Base-by-base conservation (phyloP, 2,888 invertebrate species). In the Cremastinae sp. region DNA sequence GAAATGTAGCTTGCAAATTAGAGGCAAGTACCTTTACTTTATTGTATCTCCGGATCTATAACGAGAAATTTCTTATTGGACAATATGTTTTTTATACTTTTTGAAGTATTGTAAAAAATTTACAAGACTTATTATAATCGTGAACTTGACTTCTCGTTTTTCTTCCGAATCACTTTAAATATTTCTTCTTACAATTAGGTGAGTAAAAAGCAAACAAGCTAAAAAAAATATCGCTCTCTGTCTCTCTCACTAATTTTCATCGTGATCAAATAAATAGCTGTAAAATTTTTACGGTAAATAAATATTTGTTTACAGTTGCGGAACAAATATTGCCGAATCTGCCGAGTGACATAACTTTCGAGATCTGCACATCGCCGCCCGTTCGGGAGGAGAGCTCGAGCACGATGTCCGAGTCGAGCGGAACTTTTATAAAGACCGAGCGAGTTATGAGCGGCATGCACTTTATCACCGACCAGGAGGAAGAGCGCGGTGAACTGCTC, bases 321-420 rank as follows among this genome's bases (percentile, higher is more conserved):
- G 79, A 79, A 70, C 47, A 76, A 72, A 78, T 81, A 49, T 77
- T 87, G 75, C 84, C 85, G 20, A 85, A 80, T 76, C 78, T 89
- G 28, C 89, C 88, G 61, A 87, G 85, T 62, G 89, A 88, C 80
- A 88, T 85, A 65, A 89, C 89, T 51, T 88, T 88, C 74, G 89
- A 89, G 80, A 84, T 89, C 73, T 90, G 87, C 80, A 82, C 81
- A 36, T 83, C 85, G 34, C 84, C 85, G 53, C 72, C 81, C 22
- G 79, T 12, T 74, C 80, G 43, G 49, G 75, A 78, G 12, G 79
- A 75, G 12, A 54, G 34, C 41, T 54, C 34, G 12, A 53, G 78
- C 14, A 49, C 71, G 20, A 34, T 77, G 58, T 41, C 79, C 65
- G 64, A 78, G 47, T 61, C 22, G 22, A 69, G 41, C 49, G 75